These are phyloP conservation scores for Pseudochirops corinnae DNA, from an alignment of 2,797 vertebrate genomes.

Conservation along the genomic window DNA sequence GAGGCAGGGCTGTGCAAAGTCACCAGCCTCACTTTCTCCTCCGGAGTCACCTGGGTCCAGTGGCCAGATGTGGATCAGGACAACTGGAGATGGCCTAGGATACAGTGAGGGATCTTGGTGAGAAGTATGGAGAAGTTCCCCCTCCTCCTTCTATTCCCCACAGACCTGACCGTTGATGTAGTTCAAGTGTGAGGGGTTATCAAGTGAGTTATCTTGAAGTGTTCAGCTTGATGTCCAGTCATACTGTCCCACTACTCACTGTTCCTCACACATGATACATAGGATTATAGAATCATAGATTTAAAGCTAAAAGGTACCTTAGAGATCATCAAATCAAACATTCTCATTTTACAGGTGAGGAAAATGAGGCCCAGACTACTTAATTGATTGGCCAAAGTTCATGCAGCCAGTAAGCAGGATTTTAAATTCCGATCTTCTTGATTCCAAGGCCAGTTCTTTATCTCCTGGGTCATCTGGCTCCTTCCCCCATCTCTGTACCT, in stretches of 20 bases:
- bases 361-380: background rate
- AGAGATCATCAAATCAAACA: background rate
- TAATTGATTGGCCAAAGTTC: background rate
- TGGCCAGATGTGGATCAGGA: too few species aligned
- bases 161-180: background rate
- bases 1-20: too few species aligned
- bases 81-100: too few species aligned
- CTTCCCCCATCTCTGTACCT: background rate
- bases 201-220: background rate
- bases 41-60: too few species aligned
- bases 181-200: background rate
- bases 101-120: too few species aligned
- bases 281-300: background rate
- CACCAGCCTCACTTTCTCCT: too few species aligned
- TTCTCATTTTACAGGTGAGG: background rate
- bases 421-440: background rate
- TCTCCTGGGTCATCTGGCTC: background rate
- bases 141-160: background rate
- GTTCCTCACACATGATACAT: background rate
- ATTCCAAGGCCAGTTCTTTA: background rate
- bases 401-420: background rate
- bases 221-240: background rate
- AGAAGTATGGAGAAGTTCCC: background rate
- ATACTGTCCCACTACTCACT: background rate
- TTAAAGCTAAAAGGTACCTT: background rate